phyloP scores from a whole-genome alignment of 2,113 vertebrate species.

The Silurus meridionalis region DNA sequence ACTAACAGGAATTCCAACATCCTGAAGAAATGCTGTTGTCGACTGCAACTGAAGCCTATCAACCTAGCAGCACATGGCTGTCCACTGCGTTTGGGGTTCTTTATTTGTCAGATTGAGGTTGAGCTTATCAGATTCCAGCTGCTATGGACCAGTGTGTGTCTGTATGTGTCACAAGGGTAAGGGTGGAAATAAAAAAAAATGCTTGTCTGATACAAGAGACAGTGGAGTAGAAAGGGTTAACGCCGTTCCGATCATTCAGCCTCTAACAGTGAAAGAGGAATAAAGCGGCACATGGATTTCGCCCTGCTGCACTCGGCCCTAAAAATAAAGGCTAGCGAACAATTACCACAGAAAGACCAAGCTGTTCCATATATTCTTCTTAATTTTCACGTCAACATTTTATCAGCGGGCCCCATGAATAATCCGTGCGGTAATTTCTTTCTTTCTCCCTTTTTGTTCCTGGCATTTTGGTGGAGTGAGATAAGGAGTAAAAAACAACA shows the following conservation, averaged over 20 bases:
- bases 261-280: conserved; percentile 54
- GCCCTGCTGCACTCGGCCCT: conserved; percentile 55
- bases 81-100: conserved; percentile 58
- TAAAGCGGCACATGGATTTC: conserved; percentile 49
- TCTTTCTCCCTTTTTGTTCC: conserved; percentile 85
- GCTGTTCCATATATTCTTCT: conserved; percentile 65
- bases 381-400: conserved; percentile 79
- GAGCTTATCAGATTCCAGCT: conserved; percentile 69
- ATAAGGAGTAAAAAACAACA: conserved; percentile 95
- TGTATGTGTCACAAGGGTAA: conserved; percentile 35
- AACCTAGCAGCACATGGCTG: conserved; percentile 56
- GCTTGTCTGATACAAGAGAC: conserved; percentile 61
- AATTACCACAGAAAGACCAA: conserved; percentile 52
- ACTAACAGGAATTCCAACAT: conserved; percentile 12
- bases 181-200: conserved; percentile 25
- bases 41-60: conserved; percentile 7
- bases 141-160: conserved; percentile 47
- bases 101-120: conserved; percentile 67
- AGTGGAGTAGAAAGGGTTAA: conserved; percentile 67
- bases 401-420: conserved; percentile 80
- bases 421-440: conserved; percentile 79
- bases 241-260: conserved; percentile 64
- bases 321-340: conserved; percentile 60
- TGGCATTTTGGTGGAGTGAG: conserved; percentile 94
- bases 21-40: conserved; percentile 31